These are phyloP conservation scores for Neodiprion virginianus DNA, from an alignment of 1,140 invertebrate species.

Conservation along the genomic window DNA sequence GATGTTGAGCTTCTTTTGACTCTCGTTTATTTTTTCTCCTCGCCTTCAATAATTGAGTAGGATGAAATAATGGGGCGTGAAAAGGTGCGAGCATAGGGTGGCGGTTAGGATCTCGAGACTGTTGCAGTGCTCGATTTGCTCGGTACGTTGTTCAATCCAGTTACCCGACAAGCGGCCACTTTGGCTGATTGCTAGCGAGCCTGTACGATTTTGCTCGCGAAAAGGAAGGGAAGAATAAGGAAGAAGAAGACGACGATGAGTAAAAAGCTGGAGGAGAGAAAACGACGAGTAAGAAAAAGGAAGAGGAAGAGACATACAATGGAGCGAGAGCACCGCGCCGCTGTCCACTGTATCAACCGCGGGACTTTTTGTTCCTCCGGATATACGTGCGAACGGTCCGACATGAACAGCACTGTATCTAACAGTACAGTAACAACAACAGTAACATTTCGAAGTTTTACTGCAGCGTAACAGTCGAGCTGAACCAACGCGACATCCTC, in stretches of 20 bases:
- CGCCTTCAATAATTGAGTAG: no score
- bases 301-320: conserved; percentile 14
- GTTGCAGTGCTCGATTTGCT: not conserved
- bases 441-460: not conserved
- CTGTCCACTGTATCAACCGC: not conserved
- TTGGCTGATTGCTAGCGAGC: not conserved
- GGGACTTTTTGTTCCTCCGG: conserved; percentile 11
- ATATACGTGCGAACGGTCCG: conserved; percentile 2
- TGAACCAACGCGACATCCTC: no score
- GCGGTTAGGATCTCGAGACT: not conserved
- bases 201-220: not conserved
- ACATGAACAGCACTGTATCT: not conserved
- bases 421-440: conserved; percentile 8
- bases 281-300: conserved; percentile 21
- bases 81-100: not conserved
- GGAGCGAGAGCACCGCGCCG: conserved; percentile 25
- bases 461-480: not conserved
- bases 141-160: not conserved
- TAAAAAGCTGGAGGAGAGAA: not conserved
- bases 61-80: not conserved
- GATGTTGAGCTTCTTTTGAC: no score
- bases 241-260: not conserved
- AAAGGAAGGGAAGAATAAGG: not conserved
- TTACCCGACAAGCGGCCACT: not conserved
- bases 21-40: no score